Base-by-base conservation (phyloP, 1,140 invertebrate genomes). In the Dendroctonus ponderosae region DNA sequence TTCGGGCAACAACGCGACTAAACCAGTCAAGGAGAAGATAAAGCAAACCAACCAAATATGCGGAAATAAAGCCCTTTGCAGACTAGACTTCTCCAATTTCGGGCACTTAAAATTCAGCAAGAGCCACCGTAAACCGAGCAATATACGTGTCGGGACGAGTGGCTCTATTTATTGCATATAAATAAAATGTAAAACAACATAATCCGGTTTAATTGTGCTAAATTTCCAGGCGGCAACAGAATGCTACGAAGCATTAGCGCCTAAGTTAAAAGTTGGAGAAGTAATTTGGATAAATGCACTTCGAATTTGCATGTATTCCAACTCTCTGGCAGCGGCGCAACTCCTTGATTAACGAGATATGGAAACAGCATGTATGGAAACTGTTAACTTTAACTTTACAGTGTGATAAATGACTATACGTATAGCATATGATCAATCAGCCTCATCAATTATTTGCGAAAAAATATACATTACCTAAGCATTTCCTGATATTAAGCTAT, bases 161-260 rank as follows among this genome's bases (percentile, higher is more conserved):
- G 38, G 39, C 52, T 56, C 41, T 54, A 64, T 64, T 64, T 64
- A 64, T 64, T 48, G 62, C 62, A 48, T 64, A 54, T 64, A 64
- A 64, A 64, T 64, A 64, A 64, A 64, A 64, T 46, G 51, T 56
- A 56, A 51, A 64, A 64, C 50, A 63, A 63, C 61, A 53, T 64
- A 64, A 64, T 56, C 62, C 15, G 42, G 52, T 48, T 64, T 64
- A 64, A 64, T 64, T 56, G 51, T 38, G 62, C 41, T 64, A 64
- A 48, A 64, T 64, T 54, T 64, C 52, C 26, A 49, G 52, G 42
- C 62, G 50, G 48, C 7, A 42, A 52, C 60, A 39, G 11, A 42
- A 37, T 49, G n/a, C 7, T 51, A 51, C n/a, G n/a, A 5, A 40
- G 37, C 37, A 52, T 56, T 56, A 56, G 41, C 53, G 53, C 60